Evolutionary conservation across 53 echinoderm and acorn worm species (phyloP).

Genomic region (Henricia sp.): DNA sequence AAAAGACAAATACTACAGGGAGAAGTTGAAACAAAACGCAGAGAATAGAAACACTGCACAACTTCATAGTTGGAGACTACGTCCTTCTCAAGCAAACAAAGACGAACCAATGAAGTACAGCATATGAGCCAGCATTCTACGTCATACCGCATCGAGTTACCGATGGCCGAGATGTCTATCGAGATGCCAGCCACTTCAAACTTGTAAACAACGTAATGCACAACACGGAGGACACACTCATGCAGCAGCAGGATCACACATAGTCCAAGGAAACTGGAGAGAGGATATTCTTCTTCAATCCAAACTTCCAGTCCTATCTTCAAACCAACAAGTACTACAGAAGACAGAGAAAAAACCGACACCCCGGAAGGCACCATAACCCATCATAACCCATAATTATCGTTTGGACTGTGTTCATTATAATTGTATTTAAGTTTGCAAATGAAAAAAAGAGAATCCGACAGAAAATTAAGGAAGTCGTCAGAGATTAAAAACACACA

Average conservation of each 20-base stretch:
- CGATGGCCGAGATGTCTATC: conserved; percentile 46
- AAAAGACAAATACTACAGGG: conserved; percentile 52
- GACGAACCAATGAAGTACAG: conserved; percentile 61
- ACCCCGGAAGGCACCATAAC: no score
- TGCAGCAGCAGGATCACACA: conserved; percentile 4
- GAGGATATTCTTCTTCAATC: conserved; percentile 18
- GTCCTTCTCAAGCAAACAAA: conserved; percentile 62
- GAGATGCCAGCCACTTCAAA: conserved; percentile 61
- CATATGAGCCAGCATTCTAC: conserved; percentile 64
- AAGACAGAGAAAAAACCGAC: no score
- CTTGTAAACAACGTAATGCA: conserved; percentile 49
- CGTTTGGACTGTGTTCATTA: no score
- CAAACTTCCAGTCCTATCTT: no score
- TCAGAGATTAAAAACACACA: no score
- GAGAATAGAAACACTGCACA: conserved; percentile 53
- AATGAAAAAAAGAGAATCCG: no score
- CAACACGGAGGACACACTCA: neutral
- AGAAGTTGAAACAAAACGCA: conserved; percentile 30
- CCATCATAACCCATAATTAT: no score
- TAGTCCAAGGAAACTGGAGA: conserved; percentile 6
- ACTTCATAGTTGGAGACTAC: conserved; percentile 60
- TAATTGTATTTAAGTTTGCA: no score
- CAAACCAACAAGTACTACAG: no score
- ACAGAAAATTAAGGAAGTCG: no score
- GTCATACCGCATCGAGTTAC: conserved; percentile 47